phyloP scores from a whole-genome alignment of 2,888 invertebrate species.

The Heteropelma amictum region DNA sequence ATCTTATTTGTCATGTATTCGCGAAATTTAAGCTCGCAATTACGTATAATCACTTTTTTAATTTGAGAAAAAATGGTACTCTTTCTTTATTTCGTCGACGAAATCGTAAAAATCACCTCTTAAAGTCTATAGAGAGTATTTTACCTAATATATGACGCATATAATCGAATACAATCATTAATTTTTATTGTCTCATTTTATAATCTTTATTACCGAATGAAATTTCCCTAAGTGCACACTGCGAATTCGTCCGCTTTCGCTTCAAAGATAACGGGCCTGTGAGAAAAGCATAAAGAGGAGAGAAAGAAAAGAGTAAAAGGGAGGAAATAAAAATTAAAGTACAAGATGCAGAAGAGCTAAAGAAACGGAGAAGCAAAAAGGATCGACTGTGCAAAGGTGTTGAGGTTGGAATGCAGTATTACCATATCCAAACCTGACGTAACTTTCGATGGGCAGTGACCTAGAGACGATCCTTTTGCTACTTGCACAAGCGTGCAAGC shows the following conservation, averaged over 20 bases:
- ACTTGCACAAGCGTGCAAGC: conserved; percentile 24
- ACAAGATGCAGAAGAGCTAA: conserved; percentile 37
- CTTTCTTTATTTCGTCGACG: conserved; percentile 16
- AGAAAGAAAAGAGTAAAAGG: conserved; percentile 33
- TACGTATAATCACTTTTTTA: neutral
- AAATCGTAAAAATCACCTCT: conserved; percentile 14
- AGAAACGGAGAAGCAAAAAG: conserved; percentile 39
- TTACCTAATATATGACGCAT: conserved; percentile 54
- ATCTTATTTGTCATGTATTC: neutral
- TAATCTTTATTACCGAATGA: conserved; percentile 50
- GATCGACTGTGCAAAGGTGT: conserved; percentile 63
- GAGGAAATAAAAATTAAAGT: conserved; percentile 27
- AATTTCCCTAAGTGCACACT: conserved; percentile 48
- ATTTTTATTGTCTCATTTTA: conserved; percentile 48
- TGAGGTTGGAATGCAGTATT: conserved; percentile 72
- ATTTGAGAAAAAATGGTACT: neutral
- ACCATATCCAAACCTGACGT: conserved; percentile 74
- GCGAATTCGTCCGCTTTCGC: conserved; percentile 48
- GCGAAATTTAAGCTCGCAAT: neutral
- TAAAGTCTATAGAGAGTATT: conserved; percentile 8
- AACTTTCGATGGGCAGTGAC: conserved; percentile 74
- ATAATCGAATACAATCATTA: conserved; percentile 55
- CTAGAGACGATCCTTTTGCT: conserved; percentile 72
- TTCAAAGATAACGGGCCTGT: conserved; percentile 57
- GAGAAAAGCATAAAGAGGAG: conserved; percentile 48